Evolutionary conservation across 2,113 vertebrate genomes (phyloP).

Genomic region (Muntiacus reevesi): DNA sequence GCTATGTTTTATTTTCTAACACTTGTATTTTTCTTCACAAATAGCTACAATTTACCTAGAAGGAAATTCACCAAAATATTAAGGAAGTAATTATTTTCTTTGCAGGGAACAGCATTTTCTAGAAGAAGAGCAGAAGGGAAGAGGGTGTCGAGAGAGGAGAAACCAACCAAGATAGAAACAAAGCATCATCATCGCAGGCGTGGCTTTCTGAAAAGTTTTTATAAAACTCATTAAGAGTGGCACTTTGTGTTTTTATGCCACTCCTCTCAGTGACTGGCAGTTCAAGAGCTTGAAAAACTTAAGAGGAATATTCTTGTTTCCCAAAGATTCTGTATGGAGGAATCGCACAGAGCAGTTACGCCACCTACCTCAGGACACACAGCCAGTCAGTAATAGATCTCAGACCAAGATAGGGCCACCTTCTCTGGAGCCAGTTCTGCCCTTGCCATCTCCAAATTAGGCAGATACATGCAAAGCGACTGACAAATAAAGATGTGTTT

Average conservation of each 20-base stretch:
- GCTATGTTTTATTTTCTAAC: neutral
- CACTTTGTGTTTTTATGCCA: neutral
- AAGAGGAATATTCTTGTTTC: neutral
- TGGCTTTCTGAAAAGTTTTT: neutral
- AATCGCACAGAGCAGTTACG: neutral
- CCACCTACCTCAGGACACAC: neutral
- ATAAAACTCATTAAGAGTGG: neutral
- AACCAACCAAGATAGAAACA: neutral
- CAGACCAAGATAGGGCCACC: neutral
- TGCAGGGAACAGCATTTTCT: neutral
- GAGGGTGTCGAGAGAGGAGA: neutral
- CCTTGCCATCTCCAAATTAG: neutral
- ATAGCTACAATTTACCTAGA: neutral
- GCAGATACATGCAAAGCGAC: neutral
- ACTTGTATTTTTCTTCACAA: neutral
- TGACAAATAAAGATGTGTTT: neutral
- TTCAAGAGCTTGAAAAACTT: neutral
- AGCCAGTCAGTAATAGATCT: neutral
- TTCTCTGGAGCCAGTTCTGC: neutral
- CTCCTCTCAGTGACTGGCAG: neutral
- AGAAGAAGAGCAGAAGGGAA: neutral
- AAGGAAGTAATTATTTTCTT: neutral
- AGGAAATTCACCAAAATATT: neutral
- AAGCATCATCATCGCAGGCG: neutral
- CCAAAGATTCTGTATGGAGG: neutral